Base-by-base conservation (phyloP, 2,888 invertebrate species). In the Eugnorisma glareosa region DNA sequence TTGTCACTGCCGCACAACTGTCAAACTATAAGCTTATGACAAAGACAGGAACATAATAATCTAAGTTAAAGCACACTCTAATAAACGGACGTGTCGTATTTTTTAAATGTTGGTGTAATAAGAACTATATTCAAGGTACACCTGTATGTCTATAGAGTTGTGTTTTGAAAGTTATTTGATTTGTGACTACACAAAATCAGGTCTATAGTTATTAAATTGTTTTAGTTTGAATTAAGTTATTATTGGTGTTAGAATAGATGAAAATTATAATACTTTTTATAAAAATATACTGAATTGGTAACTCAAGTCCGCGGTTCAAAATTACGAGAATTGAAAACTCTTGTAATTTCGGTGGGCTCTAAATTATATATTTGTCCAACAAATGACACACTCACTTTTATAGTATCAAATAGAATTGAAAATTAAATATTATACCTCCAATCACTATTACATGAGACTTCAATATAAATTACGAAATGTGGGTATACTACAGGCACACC, bases 151-250 rank as follows among this genome's bases (percentile, higher is more conserved):
- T 51, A 24, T 59, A 28, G 28, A 37, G 18, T 76, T n/a, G 21
- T 63, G 13, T n/a, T 48, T 37, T 8, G 1, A n/a, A 21, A 77
- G 57, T 21, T 7, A 48, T 71, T 37, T 37, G 15, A 31, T 18
- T 57, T 79, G 24, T 28, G 8, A 48, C 15, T 64, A 71, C 63
- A 68, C 13, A 82, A 48, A 81, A 81, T 77, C 81, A 82, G 82
- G 77, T 72, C 81, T 77, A 59, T 68, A n/a, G n/a, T 43, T 82
- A 77, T 77, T 57, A 82, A 72, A 73, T 51, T 72, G n/a, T 57
- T 57, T 57, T 5, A 74, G 81, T 48, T 59, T 51, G 8, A 40
- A 64, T 57, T 2, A n/a, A 18, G 13, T 21, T 40, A 7, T 43
- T 28, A 24, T 10, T 8, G 1, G 8, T 21, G 7, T 54, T 28